A percentile compares a stretch with the other conserved stretches of the same genome.
These are phyloP conservation scores for Dryas iulia DNA, from an alignment of 1,140 invertebrate species.

Conservation along the genomic window DNA sequence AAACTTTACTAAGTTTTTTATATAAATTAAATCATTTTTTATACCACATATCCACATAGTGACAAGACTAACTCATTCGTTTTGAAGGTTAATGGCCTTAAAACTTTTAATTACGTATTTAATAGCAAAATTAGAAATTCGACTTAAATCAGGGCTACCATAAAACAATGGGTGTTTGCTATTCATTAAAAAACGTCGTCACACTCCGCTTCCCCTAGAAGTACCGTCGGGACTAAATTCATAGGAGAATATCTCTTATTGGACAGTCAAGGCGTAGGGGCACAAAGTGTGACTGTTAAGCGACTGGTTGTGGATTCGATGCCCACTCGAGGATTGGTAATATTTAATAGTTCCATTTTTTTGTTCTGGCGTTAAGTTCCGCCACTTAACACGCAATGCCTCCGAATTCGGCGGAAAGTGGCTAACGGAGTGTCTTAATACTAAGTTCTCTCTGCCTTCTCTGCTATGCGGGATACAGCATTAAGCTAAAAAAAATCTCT, in stretches of 20 bases:
- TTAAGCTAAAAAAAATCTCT: background rate
- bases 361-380: too few species aligned
- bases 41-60: too few species aligned
- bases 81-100: conserved; percentile 27
- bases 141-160: conserved; percentile 47
- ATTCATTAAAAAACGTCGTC: conserved; percentile 48
- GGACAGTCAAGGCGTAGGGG: too few species aligned
- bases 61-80: background rate
- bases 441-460: too few species aligned
- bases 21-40: background rate
- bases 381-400: too few species aligned
- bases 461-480: background rate
- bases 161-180: conserved; percentile 52
- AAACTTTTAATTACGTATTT: conserved; percentile 10
- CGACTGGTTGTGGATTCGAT: too few species aligned
- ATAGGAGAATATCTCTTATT: too few species aligned
- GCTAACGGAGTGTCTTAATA: too few species aligned
- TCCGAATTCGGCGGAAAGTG: too few species aligned
- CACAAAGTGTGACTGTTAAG: too few species aligned
- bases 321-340: too few species aligned
- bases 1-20: background rate
- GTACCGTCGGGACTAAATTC: background rate
- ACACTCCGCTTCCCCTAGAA: conserved; percentile 39
- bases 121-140: conserved; percentile 46
- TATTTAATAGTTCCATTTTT: too few species aligned